Evolutionary conservation across 2,797 vertebrate genomes (phyloP), one percentile per base, ranked within the genome.

Genomic region (Hybognathus amarus): DNA sequence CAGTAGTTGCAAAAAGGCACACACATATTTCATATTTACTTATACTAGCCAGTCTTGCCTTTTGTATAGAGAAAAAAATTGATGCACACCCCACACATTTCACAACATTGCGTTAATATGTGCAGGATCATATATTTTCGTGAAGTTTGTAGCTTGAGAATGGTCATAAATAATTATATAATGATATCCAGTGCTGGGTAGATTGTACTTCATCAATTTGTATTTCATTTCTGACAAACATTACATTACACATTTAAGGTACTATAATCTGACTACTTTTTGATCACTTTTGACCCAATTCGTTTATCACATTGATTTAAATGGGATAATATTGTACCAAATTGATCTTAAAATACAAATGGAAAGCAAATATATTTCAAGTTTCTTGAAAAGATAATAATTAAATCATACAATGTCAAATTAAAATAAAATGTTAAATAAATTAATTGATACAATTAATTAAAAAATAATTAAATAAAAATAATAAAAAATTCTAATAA

Each of bases 121-220:
- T 77, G 82, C 80, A 77, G 66, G 74, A 70, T 56, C 74, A 59
- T 77, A 10, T 77, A 69, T 83, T 77, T 77, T 50, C 15, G 38
- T 47, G 17, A 66, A 11, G 12, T 73, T 52, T 73, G 56, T 36
- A 5, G 15, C 15, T 73, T 52, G 40, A 47, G 40, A 47, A 64
- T 47, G 3, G 24, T 13, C 40, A 47, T 64, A 33, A 24, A 47
- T 64, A 33, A 24, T 61, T 20, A 42, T 61, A 38, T 36, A 17
- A 63, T 17, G 61, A 63, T 17, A 63, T 63, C 61, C 27, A 63
- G 61, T 63, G 61, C 61, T 63, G 61, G 61, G 27, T 63, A 30
- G 27, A 63, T 63, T 17, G n/a, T n/a, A 30, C 13, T 30, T n/a
- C 17, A 17, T 12, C 15, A 63, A 63, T 27, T 47, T 27, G 24